Evolutionary conservation across 2,888 invertebrate species (phyloP).

Genomic region (Campopleginae sp.): DNA sequence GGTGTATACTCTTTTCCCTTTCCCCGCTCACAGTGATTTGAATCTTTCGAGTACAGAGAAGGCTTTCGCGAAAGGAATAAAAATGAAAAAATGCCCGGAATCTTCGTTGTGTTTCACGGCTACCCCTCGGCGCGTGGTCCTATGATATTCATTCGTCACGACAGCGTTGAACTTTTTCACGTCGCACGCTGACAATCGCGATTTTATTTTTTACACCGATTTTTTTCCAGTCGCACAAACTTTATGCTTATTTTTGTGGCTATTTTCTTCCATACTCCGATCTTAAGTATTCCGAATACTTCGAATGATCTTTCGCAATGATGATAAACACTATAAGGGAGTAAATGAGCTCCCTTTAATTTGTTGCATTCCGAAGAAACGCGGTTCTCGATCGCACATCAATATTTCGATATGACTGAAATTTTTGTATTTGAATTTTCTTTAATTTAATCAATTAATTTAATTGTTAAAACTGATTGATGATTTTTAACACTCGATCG

Average conservation of each 20-base stretch:
- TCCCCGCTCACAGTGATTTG: background rate
- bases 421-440: background rate
- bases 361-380: background rate
- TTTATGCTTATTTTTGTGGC: background rate
- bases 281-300: background rate
- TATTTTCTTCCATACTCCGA: background rate
- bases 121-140: constrained; percentile 4
- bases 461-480: background rate
- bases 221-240: constrained; percentile 5
- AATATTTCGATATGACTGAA: background rate
- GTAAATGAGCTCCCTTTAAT: constrained; percentile 1
- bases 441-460: background rate
- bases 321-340: constrained; percentile 1
- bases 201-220: constrained; percentile 15
- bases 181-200: constrained; percentile 8
- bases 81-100: background rate
- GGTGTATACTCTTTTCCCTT: background rate
- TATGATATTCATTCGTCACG: constrained; percentile 2
- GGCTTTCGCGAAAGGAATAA: background rate
- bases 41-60: background rate
- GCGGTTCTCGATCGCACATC: background rate
- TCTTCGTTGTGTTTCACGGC: background rate
- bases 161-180: constrained; percentile 5
- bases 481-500: background rate
- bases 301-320: background rate